Evolutionary conservation across 2,888 invertebrate species (phyloP), one percentile per base, ranked within the genome.

Genomic region (Drosophila longiperda): DNA sequence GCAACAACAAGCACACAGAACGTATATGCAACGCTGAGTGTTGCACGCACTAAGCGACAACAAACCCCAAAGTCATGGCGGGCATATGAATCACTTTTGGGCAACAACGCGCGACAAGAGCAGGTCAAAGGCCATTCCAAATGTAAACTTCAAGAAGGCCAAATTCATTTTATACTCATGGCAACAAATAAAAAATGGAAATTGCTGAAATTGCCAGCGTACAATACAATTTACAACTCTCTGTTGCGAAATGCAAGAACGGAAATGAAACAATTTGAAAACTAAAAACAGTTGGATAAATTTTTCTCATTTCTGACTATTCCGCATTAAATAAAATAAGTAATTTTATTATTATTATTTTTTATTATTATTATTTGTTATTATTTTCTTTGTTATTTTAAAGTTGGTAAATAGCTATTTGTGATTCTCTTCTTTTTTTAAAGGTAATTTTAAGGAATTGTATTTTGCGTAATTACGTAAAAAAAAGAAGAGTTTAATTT

Each of bases 1-100:
- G 29, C 29, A 55, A 55, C 55, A 40, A 54, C 23, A 54, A 53
- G 53, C 34, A 17, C 23, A 17, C 23, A 55, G 57, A 36, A 61
- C 69, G 71, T 71, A 75, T 86, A 72, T 86, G 89, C 80, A 75
- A 63, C 48, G 65, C 68, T 68, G 23, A 45, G 23, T 54, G 73
- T 64, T 61, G 57, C 73, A 82, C 77, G 81, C 83, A 74, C 72
- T 60, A 58, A 66, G 71, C 66, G 73, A 71, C 66, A 65, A 58
- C 58, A 49, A 57, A 57, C 66, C 71, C 67, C 52, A 73, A 72
- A 70, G 74, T 62, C 65, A 69, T 72, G 67, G 55, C 62, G 59
- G 73, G 65, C 66, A 65, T 66, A 75, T 73, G 77, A 83, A 85
- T 80, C 72, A 80, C 67, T 50, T 26, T 20, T 57, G 32, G 40